Conservation (phyloP, 2,888 invertebrate species). For the Ornithoptera priamus region DNA sequence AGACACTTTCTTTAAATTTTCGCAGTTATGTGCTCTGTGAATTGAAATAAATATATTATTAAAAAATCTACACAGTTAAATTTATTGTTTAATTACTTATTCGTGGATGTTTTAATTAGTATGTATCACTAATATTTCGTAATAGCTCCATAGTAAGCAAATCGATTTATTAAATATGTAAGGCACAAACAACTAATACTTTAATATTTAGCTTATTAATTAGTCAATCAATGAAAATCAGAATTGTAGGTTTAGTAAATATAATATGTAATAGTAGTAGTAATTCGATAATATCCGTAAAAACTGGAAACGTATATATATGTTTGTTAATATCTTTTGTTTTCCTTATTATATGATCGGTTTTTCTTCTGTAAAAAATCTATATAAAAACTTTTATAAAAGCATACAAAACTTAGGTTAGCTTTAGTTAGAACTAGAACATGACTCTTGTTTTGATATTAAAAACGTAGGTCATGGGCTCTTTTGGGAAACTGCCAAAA, state of each 20-base stretch:
- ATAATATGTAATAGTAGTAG: no score
- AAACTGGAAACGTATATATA: no score
- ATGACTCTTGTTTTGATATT: background rate
- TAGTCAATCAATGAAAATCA: no score
- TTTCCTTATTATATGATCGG: no score
- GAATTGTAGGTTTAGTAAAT: no score
- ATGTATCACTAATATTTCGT: background rate
- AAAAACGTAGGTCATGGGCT: background rate
- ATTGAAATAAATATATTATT: background rate
- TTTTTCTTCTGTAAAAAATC: background rate
- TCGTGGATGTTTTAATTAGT: background rate
- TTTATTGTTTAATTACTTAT: background rate
- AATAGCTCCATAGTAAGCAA: background rate
- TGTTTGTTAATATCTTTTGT: no score
- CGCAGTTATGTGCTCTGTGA: conserved; percentile 44
- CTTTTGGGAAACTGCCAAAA: background rate
- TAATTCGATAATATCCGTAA: no score
- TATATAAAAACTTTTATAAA: background rate
- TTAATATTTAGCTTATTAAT: no score
- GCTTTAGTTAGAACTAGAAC: background rate
- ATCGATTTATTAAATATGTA: no score
- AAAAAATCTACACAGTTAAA: background rate
- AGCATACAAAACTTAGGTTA: background rate
- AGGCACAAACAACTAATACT: no score
- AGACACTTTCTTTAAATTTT: conserved; percentile 41